These are phyloP conservation scores for Pachymerium ferrugineum DNA, from an alignment of 2,888 invertebrate species.

Conservation along the genomic window DNA sequence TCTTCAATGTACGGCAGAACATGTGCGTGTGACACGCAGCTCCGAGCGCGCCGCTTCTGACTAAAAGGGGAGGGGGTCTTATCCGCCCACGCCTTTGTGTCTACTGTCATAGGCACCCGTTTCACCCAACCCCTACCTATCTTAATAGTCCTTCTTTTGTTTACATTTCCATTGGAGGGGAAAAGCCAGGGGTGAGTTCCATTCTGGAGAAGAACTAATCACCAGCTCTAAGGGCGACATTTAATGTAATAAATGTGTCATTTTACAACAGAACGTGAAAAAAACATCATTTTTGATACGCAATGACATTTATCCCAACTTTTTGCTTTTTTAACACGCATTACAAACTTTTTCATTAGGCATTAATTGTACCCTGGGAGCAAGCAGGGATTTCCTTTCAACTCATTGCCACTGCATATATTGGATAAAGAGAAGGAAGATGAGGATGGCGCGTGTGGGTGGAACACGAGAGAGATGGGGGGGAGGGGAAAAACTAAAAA, in stretches of 20 bases:
- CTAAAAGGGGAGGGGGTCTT: neutral
- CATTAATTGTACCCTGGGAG: slow-evolving; percentile 25
- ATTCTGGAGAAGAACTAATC: slow-evolving; percentile 10
- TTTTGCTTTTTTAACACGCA: slow-evolving; percentile 15
- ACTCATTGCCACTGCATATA: slow-evolving; percentile 19
- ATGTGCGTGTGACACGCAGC: slow-evolving; percentile 25
- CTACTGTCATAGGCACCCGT: slow-evolving; percentile 24
- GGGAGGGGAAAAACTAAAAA: neutral
- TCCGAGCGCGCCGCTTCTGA: slow-evolving; percentile 4
- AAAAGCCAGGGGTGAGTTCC: neutral
- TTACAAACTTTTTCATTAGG: slow-evolving; percentile 25
- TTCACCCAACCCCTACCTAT: slow-evolving; percentile 5
- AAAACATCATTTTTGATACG: slow-evolving; percentile 14
- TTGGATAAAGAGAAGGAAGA: slow-evolving; percentile 7
- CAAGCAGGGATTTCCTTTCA: slow-evolving; percentile 25
- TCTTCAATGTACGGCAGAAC: slow-evolving; percentile 16
- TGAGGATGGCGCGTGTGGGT: neutral
- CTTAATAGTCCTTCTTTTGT: slow-evolving; percentile 23
- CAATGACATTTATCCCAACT: neutral
- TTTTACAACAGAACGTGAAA: neutral
- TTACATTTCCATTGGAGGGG: slow-evolving; percentile 17
- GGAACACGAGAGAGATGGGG: neutral
- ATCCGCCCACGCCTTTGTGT: slow-evolving; percentile 27
- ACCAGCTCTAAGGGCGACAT: slow-evolving; percentile 7
- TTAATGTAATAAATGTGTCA: slow-evolving; percentile 7